These are phyloP conservation scores for Saguinus midas DNA, from an alignment of 2,113 vertebrate species.

Conservation along the genomic window DNA sequence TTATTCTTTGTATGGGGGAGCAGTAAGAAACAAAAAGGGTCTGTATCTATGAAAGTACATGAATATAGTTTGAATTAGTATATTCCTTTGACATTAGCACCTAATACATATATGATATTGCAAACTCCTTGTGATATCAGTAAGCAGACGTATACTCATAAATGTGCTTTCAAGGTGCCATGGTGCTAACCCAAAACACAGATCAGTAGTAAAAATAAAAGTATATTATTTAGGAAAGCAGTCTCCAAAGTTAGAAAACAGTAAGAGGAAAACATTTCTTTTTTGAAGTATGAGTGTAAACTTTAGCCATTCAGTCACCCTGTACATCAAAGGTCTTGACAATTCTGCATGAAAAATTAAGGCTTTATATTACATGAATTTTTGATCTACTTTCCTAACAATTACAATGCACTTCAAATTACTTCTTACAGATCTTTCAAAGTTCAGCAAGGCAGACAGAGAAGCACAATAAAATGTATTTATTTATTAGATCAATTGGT, in stretches of 20 bases:
- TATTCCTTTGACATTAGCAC: background rate
- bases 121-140: background rate
- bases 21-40: background rate
- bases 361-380: background rate
- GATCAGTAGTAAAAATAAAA: background rate
- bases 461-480: background rate
- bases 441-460: background rate
- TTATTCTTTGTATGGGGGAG: background rate
- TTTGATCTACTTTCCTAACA: constrained; percentile 24
- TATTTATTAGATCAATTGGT: background rate
- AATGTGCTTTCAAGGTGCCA: background rate
- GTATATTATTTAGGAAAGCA: background rate
- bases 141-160: background rate
- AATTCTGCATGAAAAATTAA: background rate
- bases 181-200: background rate
- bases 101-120: background rate
- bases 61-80: background rate
- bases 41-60: background rate
- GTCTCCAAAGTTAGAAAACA: background rate
- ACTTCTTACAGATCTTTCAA: constrained; percentile 3
- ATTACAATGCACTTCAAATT: constrained; percentile 19
- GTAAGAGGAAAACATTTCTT: background rate
- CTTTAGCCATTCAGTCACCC: background rate
- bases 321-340: background rate
- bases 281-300: background rate